Conservation (phyloP, 2,888 invertebrate genomes). For the Pomacea canaliculata region DNA sequence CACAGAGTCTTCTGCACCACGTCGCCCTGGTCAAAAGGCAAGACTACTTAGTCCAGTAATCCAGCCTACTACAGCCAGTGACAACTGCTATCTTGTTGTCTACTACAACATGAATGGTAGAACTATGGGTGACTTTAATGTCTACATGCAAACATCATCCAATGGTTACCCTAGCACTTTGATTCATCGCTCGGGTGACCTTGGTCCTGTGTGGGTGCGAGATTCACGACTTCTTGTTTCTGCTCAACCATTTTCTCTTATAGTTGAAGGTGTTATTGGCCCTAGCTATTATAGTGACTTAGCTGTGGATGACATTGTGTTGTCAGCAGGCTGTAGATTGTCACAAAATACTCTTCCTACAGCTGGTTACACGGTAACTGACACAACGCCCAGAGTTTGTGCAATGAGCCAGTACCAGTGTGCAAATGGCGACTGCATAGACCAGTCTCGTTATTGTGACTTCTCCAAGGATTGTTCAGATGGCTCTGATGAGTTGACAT, state of each 20-base stretch:
- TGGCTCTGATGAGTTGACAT: conserved; percentile 56
- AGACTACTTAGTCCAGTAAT: conserved; percentile 61
- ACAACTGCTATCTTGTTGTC: conserved; percentile 54
- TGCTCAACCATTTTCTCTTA: conserved; percentile 51
- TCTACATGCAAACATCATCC: conserved; percentile 51
- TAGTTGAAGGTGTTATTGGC: conserved; percentile 59
- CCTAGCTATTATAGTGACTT: conserved; percentile 50
- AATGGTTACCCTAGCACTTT: conserved; percentile 41
- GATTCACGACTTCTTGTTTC: conserved; percentile 43
- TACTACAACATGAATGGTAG: conserved; percentile 64
- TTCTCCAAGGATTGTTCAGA: conserved; percentile 52
- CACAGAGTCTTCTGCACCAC: conserved; percentile 59
- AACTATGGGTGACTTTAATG: conserved; percentile 53
- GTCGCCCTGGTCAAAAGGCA: conserved; percentile 52
- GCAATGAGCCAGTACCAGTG: conserved; percentile 53
- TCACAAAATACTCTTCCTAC: conserved; percentile 44
- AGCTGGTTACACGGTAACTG: conserved; percentile 44
- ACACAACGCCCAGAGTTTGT: conserved; percentile 41
- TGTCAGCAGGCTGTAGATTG: conserved; percentile 60
- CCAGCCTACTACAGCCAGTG: conserved; percentile 36
- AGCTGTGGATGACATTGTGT: conserved; percentile 65
- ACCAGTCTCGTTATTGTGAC: conserved; percentile 51
- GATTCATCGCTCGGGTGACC: conserved; percentile 45
- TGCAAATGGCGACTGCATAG: conserved; percentile 48
- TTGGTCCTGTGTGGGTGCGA: conserved; percentile 56